phyloP scores from a whole-genome alignment of 2,888 invertebrate species.

The Rhingia campestris region DNA sequence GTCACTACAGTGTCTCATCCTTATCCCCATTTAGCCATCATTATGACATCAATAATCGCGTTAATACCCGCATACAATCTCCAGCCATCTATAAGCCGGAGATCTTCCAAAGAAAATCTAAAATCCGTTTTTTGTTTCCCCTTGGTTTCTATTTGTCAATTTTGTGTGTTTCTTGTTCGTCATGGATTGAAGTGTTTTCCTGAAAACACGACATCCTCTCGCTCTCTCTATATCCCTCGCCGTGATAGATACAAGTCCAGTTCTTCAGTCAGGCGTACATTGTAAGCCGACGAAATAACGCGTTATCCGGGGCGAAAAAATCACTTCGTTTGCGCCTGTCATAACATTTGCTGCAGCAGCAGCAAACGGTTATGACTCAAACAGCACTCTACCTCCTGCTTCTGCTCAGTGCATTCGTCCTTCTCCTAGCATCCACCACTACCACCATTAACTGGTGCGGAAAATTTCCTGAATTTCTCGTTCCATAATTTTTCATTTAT shows the following conservation, averaged over 20 bases:
- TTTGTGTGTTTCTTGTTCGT: slow-evolving; percentile 13
- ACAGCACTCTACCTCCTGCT: slow-evolving; percentile 8
- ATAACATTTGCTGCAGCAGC: slow-evolving; percentile 76
- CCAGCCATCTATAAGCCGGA: slow-evolving; percentile 26
- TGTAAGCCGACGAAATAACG: slow-evolving; percentile 47
- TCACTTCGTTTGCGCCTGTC: slow-evolving; percentile 81
- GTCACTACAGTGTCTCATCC: slow-evolving; percentile 49
- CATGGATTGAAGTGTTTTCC: slow-evolving; percentile 18
- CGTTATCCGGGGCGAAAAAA: slow-evolving; percentile 72
- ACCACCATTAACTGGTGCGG: slow-evolving; percentile 64
- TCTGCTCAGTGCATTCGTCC: slow-evolving; percentile 5
- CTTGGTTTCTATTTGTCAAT: background rate
- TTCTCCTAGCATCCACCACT: slow-evolving; percentile 56
- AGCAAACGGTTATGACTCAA: slow-evolving; percentile 59
- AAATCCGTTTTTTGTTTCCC: background rate
- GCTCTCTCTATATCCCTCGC: background rate
- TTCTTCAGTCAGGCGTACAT: slow-evolving; percentile 37
- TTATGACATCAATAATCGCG: slow-evolving; percentile 61
- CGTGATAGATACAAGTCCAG: slow-evolving; percentile 51
- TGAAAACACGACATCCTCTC: slow-evolving; percentile 31
- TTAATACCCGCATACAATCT: slow-evolving; percentile 48
- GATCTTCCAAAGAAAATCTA: slow-evolving; percentile 28
- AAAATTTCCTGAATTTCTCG: slow-evolving; percentile 75
- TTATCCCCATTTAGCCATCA: slow-evolving; percentile 57
- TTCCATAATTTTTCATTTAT: slow-evolving; percentile 73